A percentile compares a stretch with the other conserved stretches of the same genome.
Conservation (phyloP, 2,888 invertebrate genomes). For the Ditula angustiorana region DNA sequence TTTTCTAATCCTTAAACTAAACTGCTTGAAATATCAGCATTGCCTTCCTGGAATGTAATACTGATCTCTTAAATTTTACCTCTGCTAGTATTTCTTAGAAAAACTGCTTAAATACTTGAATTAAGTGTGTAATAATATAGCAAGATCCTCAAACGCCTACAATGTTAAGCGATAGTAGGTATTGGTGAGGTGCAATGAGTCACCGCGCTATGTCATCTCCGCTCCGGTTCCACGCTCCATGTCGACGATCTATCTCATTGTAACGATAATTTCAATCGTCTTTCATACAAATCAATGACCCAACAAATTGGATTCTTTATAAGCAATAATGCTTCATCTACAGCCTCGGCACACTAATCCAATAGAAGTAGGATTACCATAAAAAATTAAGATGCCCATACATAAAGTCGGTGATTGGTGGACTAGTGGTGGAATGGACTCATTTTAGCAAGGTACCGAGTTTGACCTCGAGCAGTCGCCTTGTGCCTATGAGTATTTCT, state of each 20-base stretch:
- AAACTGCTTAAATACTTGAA: neutral
- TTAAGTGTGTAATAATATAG: too few species aligned
- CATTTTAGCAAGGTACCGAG: too few species aligned
- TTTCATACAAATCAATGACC: conserved; percentile 47
- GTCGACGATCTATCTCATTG: conserved; percentile 67
- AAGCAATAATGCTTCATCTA: conserved; percentile 25
- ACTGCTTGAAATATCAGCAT: too few species aligned
- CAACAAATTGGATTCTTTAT: conserved; percentile 38
- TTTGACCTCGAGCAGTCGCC: too few species aligned
- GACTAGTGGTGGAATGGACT: too few species aligned
- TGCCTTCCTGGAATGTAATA: too few species aligned
- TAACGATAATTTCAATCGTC: conserved; percentile 59
- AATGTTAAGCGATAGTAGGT: neutral
- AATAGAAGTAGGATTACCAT: neutral
- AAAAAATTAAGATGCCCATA: too few species aligned
- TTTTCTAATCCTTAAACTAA: too few species aligned
- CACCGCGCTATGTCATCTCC: conserved; percentile 18
- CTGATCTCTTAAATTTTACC: too few species aligned
- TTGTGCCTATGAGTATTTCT: too few species aligned
- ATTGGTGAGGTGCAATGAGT: neutral
- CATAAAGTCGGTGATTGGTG: too few species aligned
- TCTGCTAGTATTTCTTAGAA: neutral
- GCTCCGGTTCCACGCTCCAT: conserved; percentile 22
- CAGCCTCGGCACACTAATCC: conserved; percentile 17
- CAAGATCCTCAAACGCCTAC: neutral